Conservation (phyloP, 1,140 invertebrate species). For the Caenorhabditis elegans region WBcel235 BX284605.5:9361501-9362000, state of each 20-base stretch:
- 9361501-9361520: no score
- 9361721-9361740: neutral
- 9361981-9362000: no score
- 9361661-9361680: neutral
- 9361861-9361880: neutral
- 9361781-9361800: neutral
- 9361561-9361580: no score
- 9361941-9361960: no score
- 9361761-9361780: neutral
- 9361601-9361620: no score
- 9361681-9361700: neutral
- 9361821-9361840: neutral
- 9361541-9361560: no score
- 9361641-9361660: conserved; percentile 23
- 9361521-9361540: no score
- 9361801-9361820: neutral
- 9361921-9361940: no score
- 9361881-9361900: no score
- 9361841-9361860: neutral
- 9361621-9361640: neutral
- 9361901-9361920: no score
- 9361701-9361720: neutral
- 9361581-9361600: no score
- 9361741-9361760: conserved; percentile 25
- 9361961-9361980: no score